phyloP scores from a whole-genome alignment of 2,113 vertebrate species.

The Hucho hucho region DNA sequence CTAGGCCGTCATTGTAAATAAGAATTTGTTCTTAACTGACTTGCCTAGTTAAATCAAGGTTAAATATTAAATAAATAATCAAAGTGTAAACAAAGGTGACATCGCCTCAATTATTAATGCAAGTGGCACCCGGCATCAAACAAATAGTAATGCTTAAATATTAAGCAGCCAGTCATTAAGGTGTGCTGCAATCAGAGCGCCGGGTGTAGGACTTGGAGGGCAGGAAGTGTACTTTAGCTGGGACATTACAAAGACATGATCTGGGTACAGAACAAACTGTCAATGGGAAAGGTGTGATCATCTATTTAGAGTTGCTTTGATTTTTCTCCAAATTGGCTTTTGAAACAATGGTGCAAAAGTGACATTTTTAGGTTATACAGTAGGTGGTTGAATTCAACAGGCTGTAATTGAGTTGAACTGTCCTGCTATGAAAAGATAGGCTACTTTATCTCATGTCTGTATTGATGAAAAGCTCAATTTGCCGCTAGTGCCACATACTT shows the following conservation, averaged over 20 bases:
- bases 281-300: neutral
- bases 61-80: conserved; percentile 12
- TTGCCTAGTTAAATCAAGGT: too few relatives aligned
- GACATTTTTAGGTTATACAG: too few relatives aligned
- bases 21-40: too few relatives aligned
- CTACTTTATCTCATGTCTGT: too few relatives aligned
- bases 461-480: too few relatives aligned
- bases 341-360: too few relatives aligned
- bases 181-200: conserved; percentile 6
- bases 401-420: too few relatives aligned
- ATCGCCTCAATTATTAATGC: conserved; percentile 48
- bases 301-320: neutral
- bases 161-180: conserved; percentile 6
- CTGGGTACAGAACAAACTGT: neutral
- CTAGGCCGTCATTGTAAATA: too few relatives aligned
- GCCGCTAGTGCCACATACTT: too few relatives aligned
- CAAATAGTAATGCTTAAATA: conserved; percentile 31
- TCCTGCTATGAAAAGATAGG: too few relatives aligned
- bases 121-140: conserved; percentile 2
- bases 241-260: neutral
- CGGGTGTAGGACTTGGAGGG: neutral
- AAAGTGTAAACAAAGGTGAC: conserved; percentile 36
- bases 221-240: neutral
- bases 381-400: too few relatives aligned
- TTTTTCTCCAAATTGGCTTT: too few relatives aligned